Evolutionary conservation across 2,113 vertebrate genomes (phyloP), one percentile per base, ranked within the genome.

Genomic region (Andinoacara biseriatus): DNA sequence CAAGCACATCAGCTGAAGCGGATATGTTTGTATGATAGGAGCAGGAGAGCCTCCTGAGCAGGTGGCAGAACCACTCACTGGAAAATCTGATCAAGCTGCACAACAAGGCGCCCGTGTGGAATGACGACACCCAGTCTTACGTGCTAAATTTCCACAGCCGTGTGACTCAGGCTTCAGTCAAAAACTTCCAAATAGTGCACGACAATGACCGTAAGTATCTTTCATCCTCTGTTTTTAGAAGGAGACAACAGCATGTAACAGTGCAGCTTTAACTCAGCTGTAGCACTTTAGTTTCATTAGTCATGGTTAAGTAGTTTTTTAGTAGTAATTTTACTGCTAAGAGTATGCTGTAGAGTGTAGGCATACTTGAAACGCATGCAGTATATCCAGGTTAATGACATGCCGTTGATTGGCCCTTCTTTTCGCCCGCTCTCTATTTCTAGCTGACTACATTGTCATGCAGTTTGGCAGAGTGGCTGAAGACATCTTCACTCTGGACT

Each of bases 131-230:
- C 0, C 98, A 99, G 83, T 99, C 97, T 1, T 99, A 99, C 1
- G 97, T 99, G 89, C 96, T 99, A 14, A 99, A 99, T 91, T 99
- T 99, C 92, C 97, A 98, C 3, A 98, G 98, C 9, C 96, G 98
- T 5, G 98, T 99, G 72, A 99, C 98, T 0, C 98, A 99, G 87
- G 98, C 98, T 0, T 99, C 98, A 0, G 98, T 99, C 87, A 99
- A 99, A 92, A 99, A 99, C 95, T 99, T 99, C 83, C 98, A 99
- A 92, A 99, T 99, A 6, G 98, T 99, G 76, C 98, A 99, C 9
- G 96, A 97, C 61, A 98, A 97, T 31, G 98, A 99, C 93, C 96
- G 98, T 99, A 87, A 97, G 97, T 93, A 10, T 7, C 40, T 35
- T 31, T 15, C 29, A 31, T 72, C 20, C 24, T 52, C 15, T 52